Conservation (phyloP, 2,797 vertebrate species). For the Coendou prehensilis region DNA sequence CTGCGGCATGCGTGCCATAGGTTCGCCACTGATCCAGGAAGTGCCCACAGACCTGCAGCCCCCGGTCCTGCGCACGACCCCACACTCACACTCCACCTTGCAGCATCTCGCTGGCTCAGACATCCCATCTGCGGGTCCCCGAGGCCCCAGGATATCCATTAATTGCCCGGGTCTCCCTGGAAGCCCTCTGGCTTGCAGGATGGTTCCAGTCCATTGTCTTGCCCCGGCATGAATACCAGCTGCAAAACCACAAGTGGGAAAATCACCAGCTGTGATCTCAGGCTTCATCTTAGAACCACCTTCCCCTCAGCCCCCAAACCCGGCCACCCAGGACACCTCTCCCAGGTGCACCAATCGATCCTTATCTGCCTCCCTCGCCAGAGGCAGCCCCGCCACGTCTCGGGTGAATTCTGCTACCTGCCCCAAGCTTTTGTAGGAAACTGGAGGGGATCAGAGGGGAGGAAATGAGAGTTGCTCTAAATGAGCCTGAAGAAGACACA, state of each 20-base stretch:
- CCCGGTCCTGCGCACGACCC: accelerated
- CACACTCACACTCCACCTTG: accelerated
- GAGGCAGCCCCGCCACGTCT: neutral
- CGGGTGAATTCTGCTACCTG: neutral
- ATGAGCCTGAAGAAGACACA: neutral
- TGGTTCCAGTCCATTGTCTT: neutral
- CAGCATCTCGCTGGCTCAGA: accelerated
- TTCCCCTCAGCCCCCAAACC: neutral
- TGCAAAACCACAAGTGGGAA: neutral
- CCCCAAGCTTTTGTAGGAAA: neutral
- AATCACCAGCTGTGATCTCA: neutral
- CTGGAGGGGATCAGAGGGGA: too few species aligned
- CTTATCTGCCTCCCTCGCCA: neutral
- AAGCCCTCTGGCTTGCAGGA: neutral
- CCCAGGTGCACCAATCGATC: neutral
- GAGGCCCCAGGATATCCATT: neutral
- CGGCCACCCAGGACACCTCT: neutral
- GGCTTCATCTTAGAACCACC: neutral
- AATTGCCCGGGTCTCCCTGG: neutral
- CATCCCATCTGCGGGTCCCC: neutral
- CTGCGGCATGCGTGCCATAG: neutral
- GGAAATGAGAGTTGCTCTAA: neutral
- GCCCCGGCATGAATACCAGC: neutral
- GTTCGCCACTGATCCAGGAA: neutral
- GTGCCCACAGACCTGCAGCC: accelerated